Percentiles rank a stretch among this genome's conserved stretches.
Conservation (phyloP, 2,888 invertebrate species). For the Adelphocoris suturalis region DNA sequence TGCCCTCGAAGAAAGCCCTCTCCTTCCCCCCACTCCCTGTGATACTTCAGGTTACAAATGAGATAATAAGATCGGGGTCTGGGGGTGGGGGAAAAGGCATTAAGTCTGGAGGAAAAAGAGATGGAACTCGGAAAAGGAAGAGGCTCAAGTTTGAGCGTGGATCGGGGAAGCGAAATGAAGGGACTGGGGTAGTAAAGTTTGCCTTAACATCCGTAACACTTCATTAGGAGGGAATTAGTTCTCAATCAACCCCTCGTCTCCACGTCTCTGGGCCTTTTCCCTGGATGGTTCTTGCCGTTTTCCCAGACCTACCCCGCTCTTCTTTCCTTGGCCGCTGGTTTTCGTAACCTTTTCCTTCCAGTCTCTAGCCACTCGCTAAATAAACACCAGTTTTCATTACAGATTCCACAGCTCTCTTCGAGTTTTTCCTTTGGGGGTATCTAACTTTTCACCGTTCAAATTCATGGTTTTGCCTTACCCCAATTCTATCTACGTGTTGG, state of each 20-base stretch:
- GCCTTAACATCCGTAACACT: conserved; percentile 69
- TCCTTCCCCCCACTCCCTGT: background rate
- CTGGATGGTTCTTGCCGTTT: conserved; percentile 6
- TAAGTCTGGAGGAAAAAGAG: conserved; percentile 29
- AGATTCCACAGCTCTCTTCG: background rate
- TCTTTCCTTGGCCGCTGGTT: background rate
- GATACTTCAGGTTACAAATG: conserved; percentile 50
- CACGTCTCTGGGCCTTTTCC: background rate
- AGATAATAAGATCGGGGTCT: conserved; percentile 46
- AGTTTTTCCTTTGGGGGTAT: background rate
- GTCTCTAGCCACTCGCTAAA: conserved; percentile 16
- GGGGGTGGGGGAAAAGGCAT: background rate
- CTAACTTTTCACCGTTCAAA: background rate
- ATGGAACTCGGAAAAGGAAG: conserved; percentile 21
- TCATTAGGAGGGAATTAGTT: conserved; percentile 70
- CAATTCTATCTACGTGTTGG: too few relatives aligned
- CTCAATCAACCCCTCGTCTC: conserved; percentile 66
- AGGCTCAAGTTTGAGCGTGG: conserved; percentile 2
- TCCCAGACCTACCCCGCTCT: background rate
- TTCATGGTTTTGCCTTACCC: too few relatives aligned
- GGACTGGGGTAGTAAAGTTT: conserved; percentile 51
- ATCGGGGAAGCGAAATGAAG: conserved; percentile 11
- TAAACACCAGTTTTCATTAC: conserved; percentile 24
- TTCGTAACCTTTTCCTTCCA: conserved; percentile 10
- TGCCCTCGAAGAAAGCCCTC: background rate